phyloP scores from a whole-genome alignment of 64 coral and sea anemone genomes.

The Stichodactyla mertensii region DNA sequence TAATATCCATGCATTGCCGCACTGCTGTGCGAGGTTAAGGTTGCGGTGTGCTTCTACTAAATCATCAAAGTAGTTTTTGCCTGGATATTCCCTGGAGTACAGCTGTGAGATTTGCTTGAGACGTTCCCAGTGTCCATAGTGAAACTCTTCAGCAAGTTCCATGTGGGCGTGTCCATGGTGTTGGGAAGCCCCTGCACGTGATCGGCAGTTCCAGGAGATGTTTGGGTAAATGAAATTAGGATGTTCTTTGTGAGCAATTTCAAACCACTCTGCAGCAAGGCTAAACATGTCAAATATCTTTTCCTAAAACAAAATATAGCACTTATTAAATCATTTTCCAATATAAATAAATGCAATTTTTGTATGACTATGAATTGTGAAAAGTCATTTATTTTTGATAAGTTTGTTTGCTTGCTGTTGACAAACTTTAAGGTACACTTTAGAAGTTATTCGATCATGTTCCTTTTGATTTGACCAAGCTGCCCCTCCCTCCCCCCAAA shows the following conservation, averaged over 20 bases:
- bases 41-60: slow-evolving; percentile 40
- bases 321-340: not conserved
- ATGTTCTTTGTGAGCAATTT: slow-evolving; percentile 54
- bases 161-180: slow-evolving; percentile 72
- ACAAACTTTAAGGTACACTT: no score
- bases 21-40: slow-evolving; percentile 44
- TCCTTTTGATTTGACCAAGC: no score
- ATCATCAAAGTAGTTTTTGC: slow-evolving; percentile 61
- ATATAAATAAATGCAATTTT: no score
- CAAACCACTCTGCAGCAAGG: slow-evolving; percentile 61
- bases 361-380: no score
- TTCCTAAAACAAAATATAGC: slow-evolving; percentile 23
- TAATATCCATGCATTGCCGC: slow-evolving; percentile 48
- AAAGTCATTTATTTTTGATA: no score
- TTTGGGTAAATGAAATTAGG: slow-evolving; percentile 45
- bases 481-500: no score
- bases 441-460: no score
- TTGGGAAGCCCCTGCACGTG: slow-evolving; percentile 64
- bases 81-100: slow-evolving; percentile 45
- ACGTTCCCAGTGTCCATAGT: slow-evolving; percentile 69
- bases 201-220: slow-evolving; percentile 62
- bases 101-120: slow-evolving; percentile 37
- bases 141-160: slow-evolving; percentile 55
- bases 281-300: slow-evolving; percentile 62
- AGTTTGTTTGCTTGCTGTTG: no score